Evolutionary conservation across 2,797 vertebrate genomes (phyloP).

Genomic region (Anguilla marmorata): DNA sequence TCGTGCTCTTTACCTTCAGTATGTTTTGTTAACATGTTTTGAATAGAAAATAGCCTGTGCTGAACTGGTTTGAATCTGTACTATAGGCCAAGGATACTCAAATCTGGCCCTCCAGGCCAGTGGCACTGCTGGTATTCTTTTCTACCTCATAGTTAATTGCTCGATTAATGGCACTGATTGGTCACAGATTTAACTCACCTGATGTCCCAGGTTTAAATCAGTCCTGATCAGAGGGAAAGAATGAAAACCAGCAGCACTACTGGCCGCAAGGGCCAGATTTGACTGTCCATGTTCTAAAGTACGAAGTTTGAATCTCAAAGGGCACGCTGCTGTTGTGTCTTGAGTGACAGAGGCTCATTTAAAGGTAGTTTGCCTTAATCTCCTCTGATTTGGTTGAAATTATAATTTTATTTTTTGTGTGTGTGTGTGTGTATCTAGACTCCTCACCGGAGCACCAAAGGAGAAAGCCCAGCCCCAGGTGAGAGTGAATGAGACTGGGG

Average conservation of each 20-base stretch:
- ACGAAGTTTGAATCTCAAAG: neutral
- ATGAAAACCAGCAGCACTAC: neutral
- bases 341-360: neutral
- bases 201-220: neutral
- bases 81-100: neutral
- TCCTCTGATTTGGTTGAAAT: neutral
- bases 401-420: neutral
- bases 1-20: neutral
- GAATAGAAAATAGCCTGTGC: neutral
- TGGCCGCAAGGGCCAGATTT: neutral
- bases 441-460: conserved; percentile 85
- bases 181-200: neutral
- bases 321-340: too few species aligned
- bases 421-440: conserved; percentile 61
- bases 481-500: conserved; percentile 80
- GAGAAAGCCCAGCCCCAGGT: conserved; percentile 67
- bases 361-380: neutral
- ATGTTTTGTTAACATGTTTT: neutral
- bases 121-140: too few species aligned
- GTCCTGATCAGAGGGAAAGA: too few species aligned
- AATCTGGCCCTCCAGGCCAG: neutral
- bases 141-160: neutral
- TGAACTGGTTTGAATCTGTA: neutral
- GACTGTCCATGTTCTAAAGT: neutral
- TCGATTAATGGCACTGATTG: neutral